Base-by-base conservation (phyloP, 2,113 vertebrate species). In the Phoenicopterus ruber region DNA sequence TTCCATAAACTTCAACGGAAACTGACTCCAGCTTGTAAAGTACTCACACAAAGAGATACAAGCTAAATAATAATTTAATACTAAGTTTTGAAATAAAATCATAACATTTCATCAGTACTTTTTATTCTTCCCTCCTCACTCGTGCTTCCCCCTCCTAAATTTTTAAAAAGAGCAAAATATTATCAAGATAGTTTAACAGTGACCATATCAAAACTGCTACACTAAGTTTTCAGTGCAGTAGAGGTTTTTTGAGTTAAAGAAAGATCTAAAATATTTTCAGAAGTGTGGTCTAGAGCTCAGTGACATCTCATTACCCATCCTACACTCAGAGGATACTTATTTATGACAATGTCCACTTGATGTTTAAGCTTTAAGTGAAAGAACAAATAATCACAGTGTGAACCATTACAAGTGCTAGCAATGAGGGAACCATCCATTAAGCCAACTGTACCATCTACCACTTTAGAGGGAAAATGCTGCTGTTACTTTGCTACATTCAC, bases 11-110 rank as follows among this genome's bases (percentile, higher is more conserved):
- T 61, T 71, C 14, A 61, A 12, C 1, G 7, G 29, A 81, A 69
- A n/a, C 9, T 26, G 34, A 22, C 4, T 66, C 5, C 67, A 42
- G 20, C 4, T 63, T 54, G 5, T 62, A 62, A 72, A 38, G 71
- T 59, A 22, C 2, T 73, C 15, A 54, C 13, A 57, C 4, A 44
- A 32, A n/a, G n/a, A n/a, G 3, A 24, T 6, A 31, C 1, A 0
- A 86, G 5, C 1, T 22, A 13, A 81, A 49, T 20, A 52, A n/a
- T 24, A 32, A 52, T 20, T 58, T 65, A 34, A 55, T 78, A 38
- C 3, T 58, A 70, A 25, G 3, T 63, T 90, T 86, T 55, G 16
- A n/a, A 94, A 61, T 36, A 72, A 74, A 90, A n/a, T n/a, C n/a
- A 72, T 58, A 50, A 46, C 3, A 24, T 62, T 78, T 78, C 4